These are phyloP conservation scores for Latheticus oryzae DNA, from an alignment of 2,888 invertebrate species.

Conservation along the genomic window DNA sequence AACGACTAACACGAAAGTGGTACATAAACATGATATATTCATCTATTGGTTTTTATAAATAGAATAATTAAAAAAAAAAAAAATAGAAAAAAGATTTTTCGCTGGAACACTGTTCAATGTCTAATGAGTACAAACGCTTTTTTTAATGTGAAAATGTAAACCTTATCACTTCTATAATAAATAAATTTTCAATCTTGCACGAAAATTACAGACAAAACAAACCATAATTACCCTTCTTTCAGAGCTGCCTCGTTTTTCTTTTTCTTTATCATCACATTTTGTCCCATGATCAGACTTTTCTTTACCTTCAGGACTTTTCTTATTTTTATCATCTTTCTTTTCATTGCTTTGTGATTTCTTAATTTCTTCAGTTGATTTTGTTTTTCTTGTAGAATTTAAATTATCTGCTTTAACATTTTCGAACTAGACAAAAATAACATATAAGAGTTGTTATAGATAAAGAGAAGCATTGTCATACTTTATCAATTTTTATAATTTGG, in stretches of 20 bases:
- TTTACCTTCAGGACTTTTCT: constrained; percentile 44
- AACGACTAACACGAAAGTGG: no score
- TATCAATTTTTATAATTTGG: constrained; percentile 93
- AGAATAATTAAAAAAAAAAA: no score
- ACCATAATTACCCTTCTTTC: constrained; percentile 39
- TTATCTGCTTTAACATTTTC: constrained; percentile 37
- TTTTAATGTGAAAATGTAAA: no score
- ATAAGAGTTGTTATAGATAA: constrained; percentile 3
- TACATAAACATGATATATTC: no score
- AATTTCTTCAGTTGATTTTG: constrained; percentile 42
- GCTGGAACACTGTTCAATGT: no score
- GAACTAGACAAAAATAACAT: constrained; percentile 29
- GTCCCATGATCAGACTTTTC: constrained; percentile 45
- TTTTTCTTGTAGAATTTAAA: constrained; percentile 36
- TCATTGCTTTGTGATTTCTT: constrained; percentile 45
- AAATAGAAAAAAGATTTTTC: no score
- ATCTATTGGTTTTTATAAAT: no score
- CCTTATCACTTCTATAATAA: no score
- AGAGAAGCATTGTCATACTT: constrained; percentile 67
- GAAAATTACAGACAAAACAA: constrained; percentile 18
- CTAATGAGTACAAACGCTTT: no score
- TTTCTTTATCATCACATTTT: constrained; percentile 42
- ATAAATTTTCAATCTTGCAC: no score
- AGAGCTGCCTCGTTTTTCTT: constrained; percentile 26
- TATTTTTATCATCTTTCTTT: constrained; percentile 43